Evolutionary conservation across 2,797 vertebrate genomes (phyloP), one percentile per base, ranked within the genome.

Genomic region (Gastrophryne carolinensis): DNA sequence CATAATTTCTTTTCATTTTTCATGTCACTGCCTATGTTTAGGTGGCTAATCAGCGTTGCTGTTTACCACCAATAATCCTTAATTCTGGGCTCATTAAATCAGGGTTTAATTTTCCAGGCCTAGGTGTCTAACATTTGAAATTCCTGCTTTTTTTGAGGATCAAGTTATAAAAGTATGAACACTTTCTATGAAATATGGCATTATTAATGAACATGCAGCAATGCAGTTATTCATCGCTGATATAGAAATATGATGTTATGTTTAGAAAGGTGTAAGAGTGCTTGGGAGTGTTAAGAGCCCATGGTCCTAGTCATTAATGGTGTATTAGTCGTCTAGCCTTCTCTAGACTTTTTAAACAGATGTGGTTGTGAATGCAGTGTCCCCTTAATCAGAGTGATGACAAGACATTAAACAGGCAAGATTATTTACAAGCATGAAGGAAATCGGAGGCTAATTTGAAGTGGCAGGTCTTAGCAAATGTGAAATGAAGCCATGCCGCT

Each of bases 401-500:
- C 39, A 39, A 65, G 75, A 52, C 67, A 65, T 58, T 71, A 71
- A 72, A 35, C 8, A 65, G 54, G 67, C 29, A 37, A 23, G 75
- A 78, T 78, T 64, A 78, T 78, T 78, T 78, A 71, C 75, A 72
- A 61, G 50, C 60, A 53, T 72, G 67, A 56, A 64, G 68, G 60
- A 60, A 78, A 78, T 66, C 10, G 21, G 75, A 78, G 61, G 67
- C 61, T 78, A 78, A 78, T 78, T 72, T 58, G 67, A 78, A 58
- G 67, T 78, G 75, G 41, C 75, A 72, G 60, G 23, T 57, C 68
- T 72, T 65, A 65, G 63, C 60, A 65, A 78, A 72, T 52, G 21
- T 72, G 68, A 64, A 78, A 56, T 58, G 39, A 78, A 72, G 75
- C 67, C 61, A 58, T 26, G 75, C 75, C 68, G 52, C 50, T 10